A percentile compares a stretch with the other conserved stretches of the same genome.
Evolutionary conservation across 2,888 invertebrate species (phyloP).

Genomic region (Brenthis hecate): DNA sequence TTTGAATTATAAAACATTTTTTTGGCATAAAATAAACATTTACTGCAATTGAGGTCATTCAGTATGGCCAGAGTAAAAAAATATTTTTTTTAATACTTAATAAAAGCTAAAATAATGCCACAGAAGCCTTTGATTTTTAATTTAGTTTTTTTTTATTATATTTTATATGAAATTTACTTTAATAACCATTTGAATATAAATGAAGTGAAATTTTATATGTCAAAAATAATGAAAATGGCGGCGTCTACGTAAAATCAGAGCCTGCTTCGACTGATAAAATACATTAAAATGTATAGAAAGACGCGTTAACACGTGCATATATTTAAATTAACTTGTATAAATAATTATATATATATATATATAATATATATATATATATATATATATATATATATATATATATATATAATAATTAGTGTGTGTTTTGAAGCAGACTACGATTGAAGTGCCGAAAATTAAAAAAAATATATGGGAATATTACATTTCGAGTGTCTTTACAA

Average conservation of each 20-base stretch:
- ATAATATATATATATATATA: no score
- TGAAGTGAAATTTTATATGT: neutral
- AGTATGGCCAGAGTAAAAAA: no score
- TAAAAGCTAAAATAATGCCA: no score
- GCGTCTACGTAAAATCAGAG: conserved; percentile 1
- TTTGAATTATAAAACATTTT: no score
- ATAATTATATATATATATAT: no score
- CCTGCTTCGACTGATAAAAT: neutral
- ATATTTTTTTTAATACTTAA: no score
- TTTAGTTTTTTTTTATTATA: no score
- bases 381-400: no score
- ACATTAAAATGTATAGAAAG: neutral
- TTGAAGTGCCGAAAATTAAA: conserved; percentile 3
- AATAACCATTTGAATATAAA: neutral
- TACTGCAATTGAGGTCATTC: no score
- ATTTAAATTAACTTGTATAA: neutral
- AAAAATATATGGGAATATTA: conserved; percentile 14
- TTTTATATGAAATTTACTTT: conserved; percentile 13
- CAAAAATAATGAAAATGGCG: neutral
- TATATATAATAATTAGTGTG: neutral
- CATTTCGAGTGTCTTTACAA: conserved; percentile 31
- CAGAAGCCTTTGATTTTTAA: no score
- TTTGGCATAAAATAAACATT: no score
- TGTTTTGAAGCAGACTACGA: neutral
- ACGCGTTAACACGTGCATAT: neutral